Base-by-base conservation (phyloP, 1,140 invertebrate genomes). In the Propsilocerus akamusi region DNA sequence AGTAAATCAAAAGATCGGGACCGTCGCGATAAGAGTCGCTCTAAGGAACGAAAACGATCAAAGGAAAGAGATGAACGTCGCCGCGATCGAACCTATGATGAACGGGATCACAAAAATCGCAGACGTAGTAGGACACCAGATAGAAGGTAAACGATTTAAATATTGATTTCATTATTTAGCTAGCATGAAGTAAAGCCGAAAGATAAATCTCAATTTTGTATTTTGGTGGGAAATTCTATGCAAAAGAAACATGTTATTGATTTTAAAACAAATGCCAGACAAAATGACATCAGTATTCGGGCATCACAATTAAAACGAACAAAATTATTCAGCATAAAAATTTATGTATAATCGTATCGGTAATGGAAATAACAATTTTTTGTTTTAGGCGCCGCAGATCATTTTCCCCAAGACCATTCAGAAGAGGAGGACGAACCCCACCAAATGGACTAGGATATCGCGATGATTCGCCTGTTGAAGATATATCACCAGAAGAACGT, bases 401-500 rank as follows among this genome's bases (percentile, higher is more conserved):
- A 26, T 66, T 63, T 5, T 64, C 64, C 7, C 23, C 25, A 23
- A 50, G 59, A 2, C 56, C 55, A 8, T 57, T 59, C 25, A 52
- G 56, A 34, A 46, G 57, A 41, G 41, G 59, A 28, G 25, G 26
- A 10, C 24, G 57, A 51, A 64, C 71, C 10, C 70, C 69, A 48
- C 55, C 59, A 1, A 64, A 54, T 55, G 60, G 58, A 11, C 48
- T 54, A 26, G 59, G 60, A 6, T 60, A 64, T 49, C 54, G 63
- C 14, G 17, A 17, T 20, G 34, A 41, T 41, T 68, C 68, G 3
- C 66, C 70, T 6, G 55, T 64, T 17, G 75, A 78, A 56, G 87
- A 97, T 56, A 67, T 99, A 22, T 92, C 93, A 32, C 89, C 95
- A 5, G 97, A 99, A 70, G 97, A 99, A 68, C 73, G 95, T 52